Evolutionary conservation across 2,888 invertebrate species (phyloP).

Genomic region (Drosophila bunnanda): DNA sequence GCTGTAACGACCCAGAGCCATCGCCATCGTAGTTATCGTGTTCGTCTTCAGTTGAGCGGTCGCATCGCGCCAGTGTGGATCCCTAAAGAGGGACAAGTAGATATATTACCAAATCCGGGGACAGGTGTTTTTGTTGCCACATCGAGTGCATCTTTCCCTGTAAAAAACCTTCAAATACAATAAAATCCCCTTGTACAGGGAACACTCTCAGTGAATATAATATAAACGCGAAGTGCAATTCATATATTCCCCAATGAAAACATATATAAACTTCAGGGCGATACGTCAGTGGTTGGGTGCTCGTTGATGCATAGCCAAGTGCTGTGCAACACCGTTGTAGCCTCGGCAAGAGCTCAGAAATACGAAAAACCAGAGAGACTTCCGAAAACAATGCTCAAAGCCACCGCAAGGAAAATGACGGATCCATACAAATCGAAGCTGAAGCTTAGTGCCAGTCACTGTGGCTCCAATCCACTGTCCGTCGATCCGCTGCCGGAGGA

Average conservation of each 20-base stretch:
- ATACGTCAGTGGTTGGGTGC: slow-evolving; percentile 36
- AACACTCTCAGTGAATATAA: not conserved
- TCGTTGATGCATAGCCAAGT: slow-evolving; percentile 72
- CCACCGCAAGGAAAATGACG: slow-evolving; percentile 72
- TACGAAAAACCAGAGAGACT: slow-evolving; percentile 21
- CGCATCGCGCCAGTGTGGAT: slow-evolving; percentile 60
- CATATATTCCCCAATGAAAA: slow-evolving; percentile 21
- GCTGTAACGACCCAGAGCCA: slow-evolving; percentile 69
- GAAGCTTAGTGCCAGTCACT: slow-evolving; percentile 69
- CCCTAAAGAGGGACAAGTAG: slow-evolving; percentile 10
- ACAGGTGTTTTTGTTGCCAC: slow-evolving; percentile 22
- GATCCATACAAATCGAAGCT: slow-evolving; percentile 76
- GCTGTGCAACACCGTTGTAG: slow-evolving; percentile 70
- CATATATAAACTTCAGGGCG: slow-evolving; percentile 32
- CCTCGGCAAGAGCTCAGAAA: slow-evolving; percentile 37
- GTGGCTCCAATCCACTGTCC: slow-evolving; percentile 40
- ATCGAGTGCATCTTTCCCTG: not conserved
- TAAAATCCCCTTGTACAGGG: not conserved
- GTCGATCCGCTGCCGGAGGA: slow-evolving; percentile 45
- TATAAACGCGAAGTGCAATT: slow-evolving; percentile 1
- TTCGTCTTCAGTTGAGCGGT: slow-evolving; percentile 73
- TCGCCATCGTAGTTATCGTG: slow-evolving; percentile 34
- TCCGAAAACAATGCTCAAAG: slow-evolving; percentile 76
- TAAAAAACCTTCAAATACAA: not conserved
- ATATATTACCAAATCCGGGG: slow-evolving; percentile 11